Evolutionary conservation across 1,140 invertebrate species (phyloP).

Genomic region (Drosophila azteca): DNA sequence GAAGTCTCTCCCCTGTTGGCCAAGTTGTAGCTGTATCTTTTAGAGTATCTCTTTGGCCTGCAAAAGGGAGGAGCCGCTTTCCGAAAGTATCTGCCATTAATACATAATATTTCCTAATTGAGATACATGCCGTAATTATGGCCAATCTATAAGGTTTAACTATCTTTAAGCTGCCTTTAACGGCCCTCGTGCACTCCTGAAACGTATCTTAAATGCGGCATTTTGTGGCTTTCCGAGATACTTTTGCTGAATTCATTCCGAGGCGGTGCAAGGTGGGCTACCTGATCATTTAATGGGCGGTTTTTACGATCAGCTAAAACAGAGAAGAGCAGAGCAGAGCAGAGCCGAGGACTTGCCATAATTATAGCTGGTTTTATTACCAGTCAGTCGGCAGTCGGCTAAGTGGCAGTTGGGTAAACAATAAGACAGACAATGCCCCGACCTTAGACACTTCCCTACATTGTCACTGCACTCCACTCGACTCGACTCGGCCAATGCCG

Average conservation of each 20-base stretch:
- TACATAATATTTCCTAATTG: constrained; percentile 35
- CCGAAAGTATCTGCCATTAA: background rate
- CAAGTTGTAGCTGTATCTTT: too few species aligned
- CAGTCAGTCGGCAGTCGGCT: constrained; percentile 32
- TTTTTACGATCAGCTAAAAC: constrained; percentile 35
- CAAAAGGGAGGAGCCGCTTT: too few species aligned
- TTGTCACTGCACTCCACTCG: constrained; percentile 52
- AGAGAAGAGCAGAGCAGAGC: background rate
- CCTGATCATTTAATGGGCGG: constrained; percentile 54
- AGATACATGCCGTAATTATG: background rate
- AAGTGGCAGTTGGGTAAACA: constrained; percentile 53
- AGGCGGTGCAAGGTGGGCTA: constrained; percentile 15
- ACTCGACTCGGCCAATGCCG: constrained; percentile 39
- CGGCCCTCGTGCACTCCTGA: too few species aligned
- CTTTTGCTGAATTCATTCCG: constrained; percentile 12
- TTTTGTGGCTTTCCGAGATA: constrained; percentile 3
- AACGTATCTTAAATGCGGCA: constrained; percentile 19
- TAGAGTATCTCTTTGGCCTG: too few species aligned
- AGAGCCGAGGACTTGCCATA: constrained; percentile 43
- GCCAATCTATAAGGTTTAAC: background rate
- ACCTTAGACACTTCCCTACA: constrained; percentile 75
- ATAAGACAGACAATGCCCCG: constrained; percentile 30
- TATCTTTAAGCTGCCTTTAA: constrained; percentile 6
- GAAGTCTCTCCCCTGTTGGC: too few species aligned
- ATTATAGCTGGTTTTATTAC: constrained; percentile 34